A percentile compares a stretch with the other conserved stretches of the same genome.
Evolutionary conservation across 2,888 invertebrate genomes (phyloP).

Genomic region (Agrochola circellaris): DNA sequence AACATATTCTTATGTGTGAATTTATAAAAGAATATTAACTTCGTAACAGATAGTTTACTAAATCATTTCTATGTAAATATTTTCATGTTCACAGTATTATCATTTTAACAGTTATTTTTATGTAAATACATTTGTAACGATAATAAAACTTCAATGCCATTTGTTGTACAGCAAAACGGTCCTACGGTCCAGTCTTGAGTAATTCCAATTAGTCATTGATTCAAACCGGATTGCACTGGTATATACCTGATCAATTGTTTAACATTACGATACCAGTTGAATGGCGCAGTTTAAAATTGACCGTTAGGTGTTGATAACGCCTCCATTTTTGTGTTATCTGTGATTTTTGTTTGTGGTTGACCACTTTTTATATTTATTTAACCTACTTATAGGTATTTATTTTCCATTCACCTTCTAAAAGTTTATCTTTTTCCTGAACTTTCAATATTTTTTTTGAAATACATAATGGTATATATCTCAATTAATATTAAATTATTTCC

Average conservation of each 20-base stretch:
- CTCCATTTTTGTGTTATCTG: constrained; percentile 34
- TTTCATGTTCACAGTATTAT: constrained; percentile 1
- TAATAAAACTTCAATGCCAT: constrained; percentile 40
- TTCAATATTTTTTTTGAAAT: background rate
- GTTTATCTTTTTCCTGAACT: background rate
- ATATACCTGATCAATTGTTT: constrained; percentile 46
- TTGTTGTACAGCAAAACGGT: constrained; percentile 30
- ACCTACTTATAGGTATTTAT: constrained; percentile 1
- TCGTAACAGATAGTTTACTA: background rate
- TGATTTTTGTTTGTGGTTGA: constrained; percentile 14
- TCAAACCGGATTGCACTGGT: constrained; percentile 39
- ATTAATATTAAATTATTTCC: constrained; percentile 7
- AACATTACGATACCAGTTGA: constrained; percentile 29
- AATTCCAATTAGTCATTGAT: constrained; percentile 54
- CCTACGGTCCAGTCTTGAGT: constrained; percentile 32
- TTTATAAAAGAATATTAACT: background rate
- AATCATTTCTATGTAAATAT: constrained; percentile 12
- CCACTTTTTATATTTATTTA: constrained; percentile 2
- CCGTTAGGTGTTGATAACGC: constrained; percentile 33
- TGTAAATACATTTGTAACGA: constrained; percentile 15
- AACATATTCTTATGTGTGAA: background rate
- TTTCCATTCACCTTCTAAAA: constrained; percentile 5
- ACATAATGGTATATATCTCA: no score
- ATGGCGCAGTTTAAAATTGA: constrained; percentile 38
- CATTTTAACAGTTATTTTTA: constrained; percentile 15